Evolutionary conservation across 2,113 vertebrate genomes (phyloP), one percentile per base, ranked within the genome.

Genomic region (Lepisosteus osseus): DNA sequence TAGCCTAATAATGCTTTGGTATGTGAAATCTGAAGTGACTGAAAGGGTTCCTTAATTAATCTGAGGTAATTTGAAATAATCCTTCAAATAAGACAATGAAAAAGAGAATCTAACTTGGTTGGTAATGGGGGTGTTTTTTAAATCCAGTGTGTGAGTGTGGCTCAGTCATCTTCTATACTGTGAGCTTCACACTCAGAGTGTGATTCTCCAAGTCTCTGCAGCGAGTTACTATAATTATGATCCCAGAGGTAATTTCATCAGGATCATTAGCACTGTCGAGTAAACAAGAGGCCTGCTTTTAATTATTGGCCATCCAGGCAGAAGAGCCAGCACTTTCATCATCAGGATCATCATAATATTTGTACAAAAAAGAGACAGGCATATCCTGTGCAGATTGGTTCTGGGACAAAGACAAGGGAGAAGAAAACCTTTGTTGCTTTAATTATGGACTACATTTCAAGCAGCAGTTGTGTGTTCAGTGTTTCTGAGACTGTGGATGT

Each of bases 181-280:
- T 73, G 79, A 78, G 84, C 65, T 67, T 83, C 78, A 81, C 84
- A 81, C 84, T 79, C 80, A 71, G 71, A 74, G 82, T 84, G 87
- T 83, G 17, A 65, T 41, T 65, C 62, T 15, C 84, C 86, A 85
- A 79, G 81, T 80, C 83, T 89, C 82, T 91, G 90, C 87, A 90
- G 91, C 90, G 87, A 86, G 86, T 57, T 72, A 83, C 90, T 91
- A 87, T 93, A 93, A 93, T 93, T 93, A 92, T 90, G 86, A 90
- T 91, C 88, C 90, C 92, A 86, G 82, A 90, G 90, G 92, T 93
- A 92, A 93, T 93, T 93, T 92, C 90, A 91, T 92, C 89, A 92
- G 88, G 84, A 89, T 93, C 90, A 91, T 92, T 93, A 92, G 89
- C 88, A 90, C 86, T 88, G 89, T 90, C 90, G 88, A 90, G 89